Evolutionary conservation across 2,113 vertebrate species (phyloP).

Genomic region (Mixornis gularis): DNA sequence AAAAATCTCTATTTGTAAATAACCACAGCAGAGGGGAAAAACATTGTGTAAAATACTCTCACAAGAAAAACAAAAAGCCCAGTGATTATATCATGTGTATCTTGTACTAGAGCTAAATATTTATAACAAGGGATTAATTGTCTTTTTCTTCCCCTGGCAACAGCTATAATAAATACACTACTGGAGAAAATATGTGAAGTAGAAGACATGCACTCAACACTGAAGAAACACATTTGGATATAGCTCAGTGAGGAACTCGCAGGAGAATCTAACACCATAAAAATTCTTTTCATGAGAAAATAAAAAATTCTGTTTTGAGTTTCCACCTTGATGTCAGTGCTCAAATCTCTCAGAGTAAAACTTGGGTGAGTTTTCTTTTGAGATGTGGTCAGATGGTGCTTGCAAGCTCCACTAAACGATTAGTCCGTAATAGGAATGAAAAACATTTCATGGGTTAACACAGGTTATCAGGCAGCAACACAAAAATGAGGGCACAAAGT

Average conservation of each 20-base stretch:
- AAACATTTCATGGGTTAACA: neutral
- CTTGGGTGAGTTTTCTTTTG: neutral
- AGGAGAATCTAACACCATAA: neutral
- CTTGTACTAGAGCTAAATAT: neutral
- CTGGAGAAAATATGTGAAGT: neutral
- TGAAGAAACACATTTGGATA: neutral
- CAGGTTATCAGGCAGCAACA: neutral
- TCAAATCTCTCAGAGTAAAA: neutral
- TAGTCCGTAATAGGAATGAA: neutral
- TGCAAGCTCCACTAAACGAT: neutral
- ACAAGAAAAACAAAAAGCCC: neutral
- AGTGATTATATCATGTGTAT: neutral
- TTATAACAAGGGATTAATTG: neutral
- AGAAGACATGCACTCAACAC: neutral
- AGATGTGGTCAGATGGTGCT: neutral
- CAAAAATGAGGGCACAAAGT: neutral
- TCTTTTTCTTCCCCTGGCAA: neutral
- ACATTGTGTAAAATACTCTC: neutral
- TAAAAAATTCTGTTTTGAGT: neutral
- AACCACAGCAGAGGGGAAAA: neutral
- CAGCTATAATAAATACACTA: neutral
- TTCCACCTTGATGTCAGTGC: neutral
- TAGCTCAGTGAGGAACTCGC: rapidly evolving
- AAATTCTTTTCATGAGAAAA: neutral
- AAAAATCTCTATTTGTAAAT: neutral